phyloP scores from a whole-genome alignment of 2,797 vertebrate species.

The Anolis apletophallus region DNA sequence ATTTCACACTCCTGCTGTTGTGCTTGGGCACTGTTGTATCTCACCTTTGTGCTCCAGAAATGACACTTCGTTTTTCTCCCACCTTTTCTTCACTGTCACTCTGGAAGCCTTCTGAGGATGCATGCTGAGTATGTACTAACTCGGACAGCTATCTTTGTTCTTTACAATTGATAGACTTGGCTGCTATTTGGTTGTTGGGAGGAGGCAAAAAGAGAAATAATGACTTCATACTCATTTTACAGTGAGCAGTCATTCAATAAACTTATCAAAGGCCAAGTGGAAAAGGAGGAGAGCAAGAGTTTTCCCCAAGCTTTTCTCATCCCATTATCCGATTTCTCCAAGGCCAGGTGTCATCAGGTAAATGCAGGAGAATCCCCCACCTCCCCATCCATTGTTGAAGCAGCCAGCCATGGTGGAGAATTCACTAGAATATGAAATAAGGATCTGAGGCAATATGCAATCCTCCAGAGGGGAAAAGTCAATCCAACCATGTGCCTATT shows the following conservation, averaged over 20 bases:
- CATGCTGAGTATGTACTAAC: background rate
- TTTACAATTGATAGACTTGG: background rate
- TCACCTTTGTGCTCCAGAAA: background rate
- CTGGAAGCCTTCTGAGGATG: background rate
- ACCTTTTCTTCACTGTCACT: background rate
- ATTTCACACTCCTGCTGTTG: too few species aligned
- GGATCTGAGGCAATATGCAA: background rate
- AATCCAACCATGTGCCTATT: background rate
- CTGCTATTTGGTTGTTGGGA: background rate
- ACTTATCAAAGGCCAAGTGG: background rate
- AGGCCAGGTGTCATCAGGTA: background rate
- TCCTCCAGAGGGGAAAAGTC: background rate
- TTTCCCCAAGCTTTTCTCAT: background rate
- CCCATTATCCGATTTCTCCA: background rate
- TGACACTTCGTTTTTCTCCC: background rate
- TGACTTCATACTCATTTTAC: background rate
- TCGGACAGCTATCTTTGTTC: background rate
- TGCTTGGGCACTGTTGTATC: too few species aligned
- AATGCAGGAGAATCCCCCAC: background rate
- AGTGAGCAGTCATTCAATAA: background rate
- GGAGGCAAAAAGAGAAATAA: too few species aligned
- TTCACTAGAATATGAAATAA: background rate
- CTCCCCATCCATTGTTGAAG: background rate
- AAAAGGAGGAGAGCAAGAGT: background rate
- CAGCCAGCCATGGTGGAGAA: background rate